These are phyloP conservation scores for Lepidothrix coronata DNA, from an alignment of 2,113 vertebrate species.

Conservation along the genomic window DNA sequence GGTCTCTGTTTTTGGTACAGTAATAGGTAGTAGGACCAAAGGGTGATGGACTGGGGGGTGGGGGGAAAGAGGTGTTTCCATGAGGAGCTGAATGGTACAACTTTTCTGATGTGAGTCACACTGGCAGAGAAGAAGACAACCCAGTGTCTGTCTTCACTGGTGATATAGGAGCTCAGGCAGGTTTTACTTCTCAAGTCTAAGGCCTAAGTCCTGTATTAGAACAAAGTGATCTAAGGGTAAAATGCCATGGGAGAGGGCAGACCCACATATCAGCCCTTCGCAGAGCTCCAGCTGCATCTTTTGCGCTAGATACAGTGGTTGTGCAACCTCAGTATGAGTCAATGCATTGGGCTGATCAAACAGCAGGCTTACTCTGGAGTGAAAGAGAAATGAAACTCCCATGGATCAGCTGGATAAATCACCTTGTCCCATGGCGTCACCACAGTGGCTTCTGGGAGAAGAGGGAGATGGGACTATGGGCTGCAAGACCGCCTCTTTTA, in stretches of 20 bases:
- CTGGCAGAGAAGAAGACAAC: neutral
- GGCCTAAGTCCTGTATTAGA: neutral
- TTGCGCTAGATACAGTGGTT: accelerated
- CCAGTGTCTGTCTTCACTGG: neutral
- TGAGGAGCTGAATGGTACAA: too few species aligned
- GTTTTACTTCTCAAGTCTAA: neutral
- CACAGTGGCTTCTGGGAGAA: neutral
- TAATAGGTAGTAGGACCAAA: neutral
- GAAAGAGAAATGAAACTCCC: neutral
- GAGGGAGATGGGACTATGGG: neutral
- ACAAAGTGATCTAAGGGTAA: neutral
- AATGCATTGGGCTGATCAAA: neutral
- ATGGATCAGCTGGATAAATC: neutral
- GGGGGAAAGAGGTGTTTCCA: neutral
- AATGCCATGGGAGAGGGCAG: neutral
- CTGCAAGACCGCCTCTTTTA: neutral
- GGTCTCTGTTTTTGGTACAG: neutral
- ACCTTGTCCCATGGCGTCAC: neutral
- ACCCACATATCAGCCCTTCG: neutral
- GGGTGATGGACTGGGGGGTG: accelerated
- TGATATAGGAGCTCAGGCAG: neutral
- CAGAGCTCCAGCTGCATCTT: neutral
- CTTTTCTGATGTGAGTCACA: neutral
- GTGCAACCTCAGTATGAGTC: neutral
- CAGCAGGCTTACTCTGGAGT: neutral